These are phyloP conservation scores for Lumbricus terrestris DNA, from an alignment of 2,888 invertebrate genomes.

Conservation along the genomic window DNA sequence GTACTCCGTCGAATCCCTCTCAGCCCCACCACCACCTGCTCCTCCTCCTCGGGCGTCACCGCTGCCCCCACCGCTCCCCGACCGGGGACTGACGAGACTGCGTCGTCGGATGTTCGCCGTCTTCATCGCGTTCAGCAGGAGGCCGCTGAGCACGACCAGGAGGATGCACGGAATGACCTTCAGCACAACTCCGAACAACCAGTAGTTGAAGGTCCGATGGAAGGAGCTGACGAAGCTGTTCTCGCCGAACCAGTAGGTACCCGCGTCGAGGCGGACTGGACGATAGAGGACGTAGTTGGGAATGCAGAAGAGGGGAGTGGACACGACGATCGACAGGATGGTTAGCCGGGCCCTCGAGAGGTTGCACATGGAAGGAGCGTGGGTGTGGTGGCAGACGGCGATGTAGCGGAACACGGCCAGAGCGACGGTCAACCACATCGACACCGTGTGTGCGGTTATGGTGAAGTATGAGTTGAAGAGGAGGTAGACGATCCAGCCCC, in stretches of 20 bases:
- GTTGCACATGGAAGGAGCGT: conserved; percentile 51
- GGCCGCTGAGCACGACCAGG: conserved; percentile 68
- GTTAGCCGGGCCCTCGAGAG: conserved; percentile 50
- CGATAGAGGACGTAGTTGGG: conserved; percentile 54
- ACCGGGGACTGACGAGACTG: conserved; percentile 56
- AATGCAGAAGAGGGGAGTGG: conserved; percentile 50
- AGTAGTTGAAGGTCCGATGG: conserved; percentile 70
- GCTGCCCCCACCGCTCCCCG: conserved; percentile 48
- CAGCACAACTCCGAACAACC: conserved; percentile 88
- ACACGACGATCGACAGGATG: conserved; percentile 46
- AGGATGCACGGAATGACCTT: conserved; percentile 89
- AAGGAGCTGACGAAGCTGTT: conserved; percentile 45
- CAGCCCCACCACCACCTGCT: conserved; percentile 24
- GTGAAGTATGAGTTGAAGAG: conserved; percentile 54
- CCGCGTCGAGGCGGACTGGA: conserved; percentile 17
- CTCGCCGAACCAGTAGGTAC: conserved; percentile 46
- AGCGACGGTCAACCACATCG: conserved; percentile 88
- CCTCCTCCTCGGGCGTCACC: too few species aligned
- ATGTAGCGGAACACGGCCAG: conserved; percentile 86
- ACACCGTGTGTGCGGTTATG: conserved; percentile 73
- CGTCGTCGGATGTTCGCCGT: conserved; percentile 64
- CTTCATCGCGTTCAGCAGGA: conserved; percentile 60
- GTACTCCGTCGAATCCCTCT: conserved; percentile 49
- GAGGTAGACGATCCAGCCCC: conserved; percentile 49
- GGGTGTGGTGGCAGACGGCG: conserved; percentile 58